Base-by-base conservation (phyloP, 2,797 vertebrate genomes). In the Sparidentex hasta region DNA sequence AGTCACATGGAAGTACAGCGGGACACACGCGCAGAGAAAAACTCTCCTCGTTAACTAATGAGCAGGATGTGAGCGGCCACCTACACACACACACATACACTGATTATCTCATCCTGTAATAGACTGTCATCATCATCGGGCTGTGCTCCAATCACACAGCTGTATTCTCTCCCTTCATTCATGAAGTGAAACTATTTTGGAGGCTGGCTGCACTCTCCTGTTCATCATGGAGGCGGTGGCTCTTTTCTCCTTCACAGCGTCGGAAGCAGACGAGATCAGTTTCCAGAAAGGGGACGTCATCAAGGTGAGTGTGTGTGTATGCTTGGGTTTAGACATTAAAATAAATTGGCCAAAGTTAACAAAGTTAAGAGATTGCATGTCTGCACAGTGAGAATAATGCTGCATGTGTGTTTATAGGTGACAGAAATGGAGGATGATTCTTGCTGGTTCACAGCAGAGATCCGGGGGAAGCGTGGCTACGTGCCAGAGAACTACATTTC, bases 391-490 rank as follows among this genome's bases (percentile, higher is more conserved):
- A 52, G 47, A 51, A 23, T 82, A 57, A 78, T 3, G 75, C 62
- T 75, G 74, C 50, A 14, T 71, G 74, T 92, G 68, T 86, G 74
- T 84, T 74, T 2, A 0, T 89, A 98, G 97, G 96, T 98, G 90
- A 95, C 96, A 80, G 98, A 97, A 87, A 97, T 98, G 96, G 97
- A 98, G 59, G 96, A 97, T 0, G 97, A 98, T 74, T 96, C 97
- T 81, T 97, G 96, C 82, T 98, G 97, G 97, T 95, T 95, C 91
- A 97, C 96, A 85, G 97, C 96, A 0, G 97, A 98, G 92, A 93
- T 97, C 56, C 93, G 89, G 0, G 97, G 97, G 9, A 90, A 88
- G 0, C 95, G 97, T 68, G 97, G 97, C 18, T 97, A 95, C 0
- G 80, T 98, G 54, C 97, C 97, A 18, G 95, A 97, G 91, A 98